These are phyloP conservation scores for Spongilla lacustris DNA, from an alignment of 37 sponge, comb jelly and placozoan species.

Conservation along the genomic window DNA sequence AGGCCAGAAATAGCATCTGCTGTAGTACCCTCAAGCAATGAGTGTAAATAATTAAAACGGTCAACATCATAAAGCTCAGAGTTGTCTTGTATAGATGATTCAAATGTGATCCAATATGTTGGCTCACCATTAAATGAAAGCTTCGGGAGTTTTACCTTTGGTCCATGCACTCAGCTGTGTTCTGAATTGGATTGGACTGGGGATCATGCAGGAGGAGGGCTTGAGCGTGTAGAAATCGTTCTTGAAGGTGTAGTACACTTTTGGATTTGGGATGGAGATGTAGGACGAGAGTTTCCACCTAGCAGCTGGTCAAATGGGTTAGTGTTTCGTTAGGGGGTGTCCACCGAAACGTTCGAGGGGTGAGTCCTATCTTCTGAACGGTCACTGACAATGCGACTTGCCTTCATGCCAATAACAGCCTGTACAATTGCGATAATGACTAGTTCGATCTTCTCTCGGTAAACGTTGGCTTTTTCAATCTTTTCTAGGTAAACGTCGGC, in stretches of 20 bases:
- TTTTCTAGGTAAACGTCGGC: not conserved
- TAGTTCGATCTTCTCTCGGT: not conserved
- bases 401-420: not conserved
- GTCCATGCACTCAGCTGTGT: not conserved
- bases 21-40: conserved; percentile 9
- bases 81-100: conserved; percentile 26
- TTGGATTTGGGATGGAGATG: not conserved
- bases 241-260: not conserved
- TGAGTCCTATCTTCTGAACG: not conserved
- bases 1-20: conserved; percentile 19
- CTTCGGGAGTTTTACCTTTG: conserved; percentile 24
- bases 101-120: conserved; percentile 19
- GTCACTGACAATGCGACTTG: not conserved
- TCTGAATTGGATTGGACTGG: not conserved
- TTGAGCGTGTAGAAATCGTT: not conserved
- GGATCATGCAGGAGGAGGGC: not conserved
- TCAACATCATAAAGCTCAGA: conserved; percentile 8
- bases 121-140: conserved; percentile 28
- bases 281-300: not conserved
- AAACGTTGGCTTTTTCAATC: not conserved
- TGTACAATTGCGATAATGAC: not conserved
- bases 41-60: conserved; percentile 17
- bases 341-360: not conserved
- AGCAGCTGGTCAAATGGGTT: not conserved
- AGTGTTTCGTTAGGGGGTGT: not conserved